Percentiles rank a stretch among this genome's conserved stretches.
Evolutionary conservation across 2,888 invertebrate genomes (phyloP).

Genomic region (Aphrophora alni): DNA sequence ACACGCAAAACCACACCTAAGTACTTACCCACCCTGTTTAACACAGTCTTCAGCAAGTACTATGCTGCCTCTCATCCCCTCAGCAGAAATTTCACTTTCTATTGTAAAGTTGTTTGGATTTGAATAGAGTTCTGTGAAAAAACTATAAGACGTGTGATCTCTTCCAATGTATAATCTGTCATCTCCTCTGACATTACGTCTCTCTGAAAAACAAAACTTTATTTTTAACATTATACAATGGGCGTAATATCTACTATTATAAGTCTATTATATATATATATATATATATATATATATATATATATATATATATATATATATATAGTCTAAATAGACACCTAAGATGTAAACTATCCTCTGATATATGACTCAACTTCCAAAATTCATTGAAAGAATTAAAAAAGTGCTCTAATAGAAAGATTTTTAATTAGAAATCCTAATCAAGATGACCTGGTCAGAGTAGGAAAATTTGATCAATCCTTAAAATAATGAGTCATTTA

Average conservation of each 20-base stretch:
- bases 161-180: slow-evolving; percentile 87
- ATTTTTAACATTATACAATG: not conserved
- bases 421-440: too few relatives aligned
- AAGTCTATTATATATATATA: too few relatives aligned
- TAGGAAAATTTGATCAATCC: too few relatives aligned
- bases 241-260: slow-evolving; percentile 15
- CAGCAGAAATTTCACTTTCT: slow-evolving; percentile 69
- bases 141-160: slow-evolving; percentile 72
- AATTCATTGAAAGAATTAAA: too few relatives aligned
- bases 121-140: slow-evolving; percentile 73
- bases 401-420: too few relatives aligned
- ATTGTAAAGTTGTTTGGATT: slow-evolving; percentile 60
- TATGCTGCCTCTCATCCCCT: slow-evolving; percentile 86
- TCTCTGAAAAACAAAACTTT: slow-evolving; percentile 58
- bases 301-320: too few relatives aligned
- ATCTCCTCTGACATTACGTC: slow-evolving; percentile 85
- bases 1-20: not conserved
- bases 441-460: too few relatives aligned
- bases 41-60: slow-evolving; percentile 76
- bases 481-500: too few relatives aligned
- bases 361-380: too few relatives aligned
- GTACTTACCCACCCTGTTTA: slow-evolving; percentile 67
- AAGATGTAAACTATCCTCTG: too few relatives aligned
- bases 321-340: too few relatives aligned
- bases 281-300: too few relatives aligned